These are phyloP conservation scores for Abscondita cerata DNA, from an alignment of 2,888 invertebrate genomes.

Conservation along the genomic window DNA sequence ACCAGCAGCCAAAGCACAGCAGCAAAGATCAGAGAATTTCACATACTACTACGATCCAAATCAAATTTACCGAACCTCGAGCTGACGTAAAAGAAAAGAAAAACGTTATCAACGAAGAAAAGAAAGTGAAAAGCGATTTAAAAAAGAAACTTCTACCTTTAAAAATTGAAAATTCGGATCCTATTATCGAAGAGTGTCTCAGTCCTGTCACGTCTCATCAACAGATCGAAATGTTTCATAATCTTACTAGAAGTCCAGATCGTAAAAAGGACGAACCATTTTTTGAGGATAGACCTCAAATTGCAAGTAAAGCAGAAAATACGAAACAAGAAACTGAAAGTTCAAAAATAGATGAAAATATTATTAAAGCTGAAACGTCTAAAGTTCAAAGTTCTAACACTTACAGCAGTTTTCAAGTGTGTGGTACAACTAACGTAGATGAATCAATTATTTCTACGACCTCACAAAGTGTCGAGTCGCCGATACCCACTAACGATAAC, in stretches of 20 bases:
- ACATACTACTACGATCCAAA: conserved; percentile 19
- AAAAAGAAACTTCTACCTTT: conserved; percentile 16
- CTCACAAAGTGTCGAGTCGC: conserved; percentile 34
- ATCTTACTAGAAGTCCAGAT: conserved; percentile 70
- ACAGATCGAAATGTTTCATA: conserved; percentile 72
- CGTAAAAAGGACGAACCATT: conserved; percentile 22
- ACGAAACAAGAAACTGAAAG: too few species aligned
- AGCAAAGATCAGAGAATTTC: conserved; percentile 5
- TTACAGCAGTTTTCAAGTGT: conserved; percentile 41
- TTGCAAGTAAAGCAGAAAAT: not conserved
- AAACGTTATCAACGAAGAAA: not conserved
- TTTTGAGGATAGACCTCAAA: not conserved
- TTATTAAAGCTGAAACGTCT: too few species aligned
- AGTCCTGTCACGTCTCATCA: conserved; percentile 63
- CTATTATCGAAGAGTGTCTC: not conserved
- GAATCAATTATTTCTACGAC: too few species aligned
- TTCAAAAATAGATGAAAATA: too few species aligned
- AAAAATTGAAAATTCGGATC: conserved; percentile 1
- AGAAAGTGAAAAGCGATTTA: conserved; percentile 1
- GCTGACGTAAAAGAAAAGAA: not conserved
- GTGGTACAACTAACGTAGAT: conserved; percentile 29
- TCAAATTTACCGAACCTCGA: conserved; percentile 10
- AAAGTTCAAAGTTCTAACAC: too few species aligned
- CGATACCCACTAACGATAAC: conserved; percentile 47
- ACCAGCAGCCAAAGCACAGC: too few species aligned